Conservation (phyloP, 2,888 invertebrate species). For the Chironomus tentans region DNA sequence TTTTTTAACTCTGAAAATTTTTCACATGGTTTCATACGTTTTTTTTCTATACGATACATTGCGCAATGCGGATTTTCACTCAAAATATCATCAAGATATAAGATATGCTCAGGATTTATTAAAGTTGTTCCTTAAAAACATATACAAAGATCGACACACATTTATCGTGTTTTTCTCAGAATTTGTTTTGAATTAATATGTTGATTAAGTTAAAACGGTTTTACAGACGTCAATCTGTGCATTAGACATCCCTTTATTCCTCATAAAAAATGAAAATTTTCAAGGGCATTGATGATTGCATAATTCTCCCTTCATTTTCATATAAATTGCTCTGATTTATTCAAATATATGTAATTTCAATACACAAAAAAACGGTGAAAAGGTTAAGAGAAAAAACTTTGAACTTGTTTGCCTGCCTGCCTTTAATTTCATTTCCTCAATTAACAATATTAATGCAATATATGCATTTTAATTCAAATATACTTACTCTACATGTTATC, state of each 20-base stretch:
- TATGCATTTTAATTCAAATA: background rate
- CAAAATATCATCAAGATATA: background rate
- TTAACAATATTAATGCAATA: background rate
- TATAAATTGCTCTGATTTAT: background rate
- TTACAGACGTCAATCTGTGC: background rate
- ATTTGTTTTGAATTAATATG: too few species aligned
- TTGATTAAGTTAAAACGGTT: too few species aligned
- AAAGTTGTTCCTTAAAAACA: too few species aligned
- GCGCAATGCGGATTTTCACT: constrained; percentile 21
- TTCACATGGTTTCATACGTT: constrained; percentile 14
- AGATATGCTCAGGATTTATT: background rate
- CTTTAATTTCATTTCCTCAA: background rate
- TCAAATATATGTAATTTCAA: background rate
- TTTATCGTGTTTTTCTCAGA: too few species aligned
- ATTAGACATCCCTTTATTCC: background rate
- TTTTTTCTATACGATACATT: background rate
- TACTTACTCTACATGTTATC: background rate
- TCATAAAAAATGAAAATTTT: background rate
- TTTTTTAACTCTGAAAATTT: background rate
- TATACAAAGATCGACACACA: too few species aligned
- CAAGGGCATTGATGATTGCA: constrained; percentile 20
- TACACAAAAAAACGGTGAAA: background rate
- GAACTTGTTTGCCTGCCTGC: background rate
- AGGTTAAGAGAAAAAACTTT: background rate
- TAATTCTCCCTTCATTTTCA: constrained; percentile 24